Conservation (phyloP, 2,888 invertebrate genomes). For the Dryocosmus kuriphilus region DNA sequence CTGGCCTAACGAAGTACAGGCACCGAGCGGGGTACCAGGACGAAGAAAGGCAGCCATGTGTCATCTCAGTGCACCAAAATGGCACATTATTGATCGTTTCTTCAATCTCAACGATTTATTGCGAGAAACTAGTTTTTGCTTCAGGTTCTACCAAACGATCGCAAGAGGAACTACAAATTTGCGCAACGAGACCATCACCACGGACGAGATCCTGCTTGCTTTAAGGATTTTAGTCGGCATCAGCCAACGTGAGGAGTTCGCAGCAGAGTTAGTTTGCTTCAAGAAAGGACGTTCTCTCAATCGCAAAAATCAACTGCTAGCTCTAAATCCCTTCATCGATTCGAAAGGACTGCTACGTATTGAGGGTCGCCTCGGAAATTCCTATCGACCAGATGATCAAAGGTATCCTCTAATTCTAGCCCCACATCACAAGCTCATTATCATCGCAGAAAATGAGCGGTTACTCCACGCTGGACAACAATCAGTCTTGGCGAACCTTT, state of each 20-base stretch:
- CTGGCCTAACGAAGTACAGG: neutral
- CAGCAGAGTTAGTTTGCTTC: neutral
- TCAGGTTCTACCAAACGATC: neutral
- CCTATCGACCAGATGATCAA: constrained; percentile 42
- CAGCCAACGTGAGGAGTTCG: neutral
- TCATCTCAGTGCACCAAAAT: neutral
- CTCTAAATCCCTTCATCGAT: too few species aligned
- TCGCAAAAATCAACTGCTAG: neutral
- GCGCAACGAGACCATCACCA: neutral
- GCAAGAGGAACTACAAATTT: too few species aligned
- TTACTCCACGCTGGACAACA: constrained; percentile 46
- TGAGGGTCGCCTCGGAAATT: constrained; percentile 51
- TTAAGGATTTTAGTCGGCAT: neutral
- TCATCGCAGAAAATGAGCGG: constrained; percentile 38
- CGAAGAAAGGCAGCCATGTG: neutral
- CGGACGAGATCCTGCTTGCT: neutral
- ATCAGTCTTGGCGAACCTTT: constrained; percentile 30
- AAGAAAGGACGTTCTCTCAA: neutral
- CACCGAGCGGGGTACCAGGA: neutral
- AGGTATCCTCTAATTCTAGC: constrained; percentile 51
- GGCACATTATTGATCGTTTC: neutral
- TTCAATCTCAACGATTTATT: neutral
- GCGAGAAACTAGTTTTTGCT: neutral
- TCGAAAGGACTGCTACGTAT: constrained; percentile 48
- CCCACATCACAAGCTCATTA: constrained; percentile 41